A percentile compares a stretch with the other conserved stretches of the same genome.
Evolutionary conservation across 1,140 invertebrate genomes (phyloP).

Genomic region (Zaprionus davidi): DNA sequence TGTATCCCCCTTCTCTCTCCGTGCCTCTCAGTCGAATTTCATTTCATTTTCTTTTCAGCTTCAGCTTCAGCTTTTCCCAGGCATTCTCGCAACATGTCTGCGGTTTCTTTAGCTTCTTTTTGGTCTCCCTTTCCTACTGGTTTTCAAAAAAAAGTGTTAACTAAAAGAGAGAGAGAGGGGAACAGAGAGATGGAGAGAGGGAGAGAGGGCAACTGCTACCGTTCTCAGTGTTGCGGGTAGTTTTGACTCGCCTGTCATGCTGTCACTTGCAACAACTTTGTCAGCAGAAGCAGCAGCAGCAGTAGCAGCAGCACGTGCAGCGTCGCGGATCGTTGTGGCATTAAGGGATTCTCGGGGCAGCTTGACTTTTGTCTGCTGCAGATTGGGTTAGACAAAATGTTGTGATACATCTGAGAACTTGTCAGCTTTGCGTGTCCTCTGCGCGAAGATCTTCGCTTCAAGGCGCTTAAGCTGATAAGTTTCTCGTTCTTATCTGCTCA

Average conservation of each 20-base stretch:
- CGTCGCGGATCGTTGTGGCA: conserved; percentile 4
- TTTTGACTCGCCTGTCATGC: conserved; percentile 72
- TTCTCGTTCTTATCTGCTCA: not conserved
- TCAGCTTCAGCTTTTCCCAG: conserved; percentile 20
- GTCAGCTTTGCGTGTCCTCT: not conserved
- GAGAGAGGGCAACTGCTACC: conserved; percentile 10
- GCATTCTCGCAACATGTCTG: conserved; percentile 58
- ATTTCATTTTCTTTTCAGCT: conserved; percentile 43
- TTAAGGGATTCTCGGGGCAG: not conserved
- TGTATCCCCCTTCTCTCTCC: conserved; percentile 1
- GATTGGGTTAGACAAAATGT: conserved; percentile 24
- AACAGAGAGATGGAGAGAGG: not conserved
- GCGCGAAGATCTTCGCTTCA: not conserved
- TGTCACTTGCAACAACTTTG: conserved; percentile 73
- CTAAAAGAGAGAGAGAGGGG: conserved; percentile 38
- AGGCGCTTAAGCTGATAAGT: not conserved
- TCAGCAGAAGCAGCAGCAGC: conserved; percentile 39
- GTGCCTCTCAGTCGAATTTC: conserved; percentile 31
- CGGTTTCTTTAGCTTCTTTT: conserved; percentile 53
- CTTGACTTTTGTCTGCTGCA: conserved; percentile 1
- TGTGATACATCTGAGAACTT: conserved; percentile 1
- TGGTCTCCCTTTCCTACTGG: not conserved
- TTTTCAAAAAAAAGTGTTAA: conserved; percentile 64
- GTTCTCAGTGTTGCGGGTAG: conserved; percentile 51
- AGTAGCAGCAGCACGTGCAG: conserved; percentile 32